phyloP scores from a whole-genome alignment of 1,140 invertebrate genomes.

The Drosophila eugracilis region DNA sequence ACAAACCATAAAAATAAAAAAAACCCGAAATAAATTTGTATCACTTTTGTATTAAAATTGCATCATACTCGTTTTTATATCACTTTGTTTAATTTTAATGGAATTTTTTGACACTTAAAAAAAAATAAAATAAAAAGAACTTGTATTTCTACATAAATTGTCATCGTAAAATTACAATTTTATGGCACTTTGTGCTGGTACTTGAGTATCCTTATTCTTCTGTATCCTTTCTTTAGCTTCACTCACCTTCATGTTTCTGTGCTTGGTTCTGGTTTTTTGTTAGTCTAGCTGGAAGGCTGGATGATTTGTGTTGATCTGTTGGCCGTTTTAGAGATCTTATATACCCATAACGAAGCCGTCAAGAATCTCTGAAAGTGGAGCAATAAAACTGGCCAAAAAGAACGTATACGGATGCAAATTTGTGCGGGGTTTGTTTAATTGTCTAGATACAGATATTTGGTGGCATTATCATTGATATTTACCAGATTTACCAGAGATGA shows the following conservation, averaged over 20 bases:
- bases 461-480: conserved; percentile 41
- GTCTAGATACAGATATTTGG: conserved; percentile 9
- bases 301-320: conserved; percentile 59
- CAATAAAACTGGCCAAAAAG: conserved; percentile 55
- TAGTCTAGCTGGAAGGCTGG: conserved; percentile 28
- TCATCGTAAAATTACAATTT: neutral
- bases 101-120: neutral
- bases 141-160: neutral
- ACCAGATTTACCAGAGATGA: conserved; percentile 7
- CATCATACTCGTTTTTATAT: neutral
- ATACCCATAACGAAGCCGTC: conserved; percentile 36
- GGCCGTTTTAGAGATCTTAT: conserved; percentile 33
- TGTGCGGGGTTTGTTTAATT: conserved; percentile 4
- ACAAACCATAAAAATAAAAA: neutral
- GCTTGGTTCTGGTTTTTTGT: conserved; percentile 11
- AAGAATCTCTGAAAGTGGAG: conserved; percentile 52
- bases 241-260: conserved; percentile 70
- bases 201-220: conserved; percentile 1
- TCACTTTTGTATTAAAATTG: conserved; percentile 1
- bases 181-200: neutral
- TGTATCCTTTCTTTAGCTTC: neutral
- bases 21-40: neutral
- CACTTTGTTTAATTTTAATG: neutral
- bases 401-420: conserved; percentile 39
- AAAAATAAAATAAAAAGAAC: neutral